Conservation (phyloP, 2,113 vertebrate species). For the Dendropsophus ebraccatus region DNA sequence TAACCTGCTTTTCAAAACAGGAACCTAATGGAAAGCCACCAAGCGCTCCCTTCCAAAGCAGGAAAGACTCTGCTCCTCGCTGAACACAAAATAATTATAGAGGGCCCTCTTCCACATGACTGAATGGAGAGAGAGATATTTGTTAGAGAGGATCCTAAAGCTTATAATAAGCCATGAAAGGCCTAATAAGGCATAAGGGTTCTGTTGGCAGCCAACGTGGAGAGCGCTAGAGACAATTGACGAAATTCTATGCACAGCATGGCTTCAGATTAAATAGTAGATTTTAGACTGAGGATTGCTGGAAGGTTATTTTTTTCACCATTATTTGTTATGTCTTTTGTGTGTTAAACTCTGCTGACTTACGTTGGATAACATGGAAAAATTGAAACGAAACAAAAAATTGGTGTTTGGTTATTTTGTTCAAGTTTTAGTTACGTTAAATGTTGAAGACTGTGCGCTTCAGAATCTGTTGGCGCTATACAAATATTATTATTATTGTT, state of each 20-base stretch:
- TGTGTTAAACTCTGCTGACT: neutral
- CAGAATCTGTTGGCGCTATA: no score
- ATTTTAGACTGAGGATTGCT: neutral
- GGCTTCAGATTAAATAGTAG: slow-evolving; percentile 39
- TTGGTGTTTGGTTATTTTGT: neutral
- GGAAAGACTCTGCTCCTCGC: slow-evolving; percentile 59
- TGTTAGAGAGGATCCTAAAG: slow-evolving; percentile 62
- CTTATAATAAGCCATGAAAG: slow-evolving; percentile 63
- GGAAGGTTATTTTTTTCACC: slow-evolving; percentile 17
- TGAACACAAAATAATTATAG: slow-evolving; percentile 66
- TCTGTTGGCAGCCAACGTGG: slow-evolving; percentile 37
- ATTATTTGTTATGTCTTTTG: slow-evolving; percentile 26
- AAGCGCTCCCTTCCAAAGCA: slow-evolving; percentile 57
- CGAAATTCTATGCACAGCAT: slow-evolving; percentile 40
- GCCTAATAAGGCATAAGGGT: slow-evolving; percentile 42
- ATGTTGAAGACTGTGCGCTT: no score
- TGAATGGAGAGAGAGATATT: slow-evolving; percentile 57
- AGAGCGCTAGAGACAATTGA: slow-evolving; percentile 52
- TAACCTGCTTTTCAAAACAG: slow-evolving; percentile 64
- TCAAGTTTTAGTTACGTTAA: neutral
- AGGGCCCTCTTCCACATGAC: slow-evolving; percentile 58
- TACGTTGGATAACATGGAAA: neutral
- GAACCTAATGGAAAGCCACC: slow-evolving; percentile 61
- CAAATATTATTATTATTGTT: no score
- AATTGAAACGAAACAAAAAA: neutral